Evolutionary conservation across 2,888 invertebrate species (phyloP).

Genomic region (Euspilapteryx auroguttella): DNA sequence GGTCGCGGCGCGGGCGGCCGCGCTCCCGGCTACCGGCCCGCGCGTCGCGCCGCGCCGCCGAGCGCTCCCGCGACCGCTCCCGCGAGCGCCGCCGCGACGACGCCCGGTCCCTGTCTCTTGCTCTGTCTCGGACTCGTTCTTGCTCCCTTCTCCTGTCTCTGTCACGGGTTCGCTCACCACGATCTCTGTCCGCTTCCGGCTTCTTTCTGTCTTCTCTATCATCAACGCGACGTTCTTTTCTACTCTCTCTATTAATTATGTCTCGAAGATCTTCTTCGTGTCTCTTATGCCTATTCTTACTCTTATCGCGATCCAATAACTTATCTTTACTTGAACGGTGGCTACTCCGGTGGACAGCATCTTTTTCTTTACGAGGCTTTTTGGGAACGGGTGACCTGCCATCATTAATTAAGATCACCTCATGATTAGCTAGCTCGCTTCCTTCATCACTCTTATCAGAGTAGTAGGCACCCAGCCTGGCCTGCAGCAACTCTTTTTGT

Average conservation of each 20-base stretch:
- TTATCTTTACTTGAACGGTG: constrained; percentile 18
- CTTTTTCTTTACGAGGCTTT: constrained; percentile 29
- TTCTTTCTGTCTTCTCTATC: constrained; percentile 40
- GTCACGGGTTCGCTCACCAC: constrained; percentile 23
- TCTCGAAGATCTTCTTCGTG: constrained; percentile 43
- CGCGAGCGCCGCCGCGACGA: constrained; percentile 15
- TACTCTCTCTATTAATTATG: constrained; percentile 31
- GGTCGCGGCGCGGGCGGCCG: constrained; percentile 12
- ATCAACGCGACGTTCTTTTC: constrained; percentile 26
- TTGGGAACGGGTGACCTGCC: constrained; percentile 60
- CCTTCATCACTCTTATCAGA: constrained; percentile 68
- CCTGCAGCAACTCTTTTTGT: constrained; percentile 83
- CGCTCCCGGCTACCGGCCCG: constrained; percentile 8
- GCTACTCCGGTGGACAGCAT: constrained; percentile 26
- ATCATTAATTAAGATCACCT: constrained; percentile 62
- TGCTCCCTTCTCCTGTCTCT: constrained; percentile 14
- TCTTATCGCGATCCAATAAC: constrained; percentile 19
- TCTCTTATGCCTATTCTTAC: constrained; percentile 23
- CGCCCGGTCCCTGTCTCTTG: constrained; percentile 16
- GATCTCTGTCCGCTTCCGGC: constrained; percentile 25
- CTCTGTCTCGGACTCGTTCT: constrained; percentile 11
- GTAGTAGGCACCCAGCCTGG: constrained; percentile 74
- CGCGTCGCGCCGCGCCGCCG: constrained; percentile 14
- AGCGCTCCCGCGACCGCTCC: constrained; percentile 12
- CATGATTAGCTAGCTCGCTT: constrained; percentile 9